Evolutionary conservation across 2,888 invertebrate genomes (phyloP), one percentile per base, ranked within the genome.

Genomic region (Eupithecia insigniata): DNA sequence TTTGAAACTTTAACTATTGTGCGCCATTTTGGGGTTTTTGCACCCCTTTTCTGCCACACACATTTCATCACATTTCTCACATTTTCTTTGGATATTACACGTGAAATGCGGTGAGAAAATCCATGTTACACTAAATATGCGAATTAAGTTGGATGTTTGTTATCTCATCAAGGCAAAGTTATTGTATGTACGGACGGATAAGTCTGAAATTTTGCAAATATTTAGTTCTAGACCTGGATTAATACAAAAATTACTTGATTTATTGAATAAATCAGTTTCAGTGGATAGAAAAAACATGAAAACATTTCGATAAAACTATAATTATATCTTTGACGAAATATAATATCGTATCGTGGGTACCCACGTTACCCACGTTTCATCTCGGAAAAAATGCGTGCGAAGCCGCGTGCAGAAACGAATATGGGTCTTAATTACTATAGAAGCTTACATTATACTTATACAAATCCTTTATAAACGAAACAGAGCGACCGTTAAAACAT

Each of bases 1-100:
- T 76, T 67, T 34, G 69, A 43, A 64, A 66, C 22, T 68, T 64
- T 32, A 36, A 34, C 22, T 26, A 61, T 28, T 43, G 34, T 62
- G 22, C 36, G 58, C 28, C 43, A 60, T 60, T 61, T 61, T 30
- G 4, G 30, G 43, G 26, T 30, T 36, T 26, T n/a, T 18, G 16
- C 61, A 18, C 8, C 61, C 32, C 30, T 32, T 58, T 2, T 58
- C 2, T 58, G 0, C 16, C 26, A 28, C 7, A 28, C 26, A 30
- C n/a, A n/a, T 28, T 28, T 26, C 10, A 60, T 60, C 58, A 60
- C 28, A 14, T 30, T 22, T 22, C 7, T n/a, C n/a, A n/a, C 0
- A 46, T 46, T 46, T 46, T 16, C 14, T 46, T 2, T 1, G 46
- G 46, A 46, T 46, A 46, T 2, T n/a, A 43, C 6, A 46, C 46